These are phyloP conservation scores for Drosophila sulfurigaster DNA, from an alignment of 1,140 invertebrate species.

Conservation along the genomic window DNA sequence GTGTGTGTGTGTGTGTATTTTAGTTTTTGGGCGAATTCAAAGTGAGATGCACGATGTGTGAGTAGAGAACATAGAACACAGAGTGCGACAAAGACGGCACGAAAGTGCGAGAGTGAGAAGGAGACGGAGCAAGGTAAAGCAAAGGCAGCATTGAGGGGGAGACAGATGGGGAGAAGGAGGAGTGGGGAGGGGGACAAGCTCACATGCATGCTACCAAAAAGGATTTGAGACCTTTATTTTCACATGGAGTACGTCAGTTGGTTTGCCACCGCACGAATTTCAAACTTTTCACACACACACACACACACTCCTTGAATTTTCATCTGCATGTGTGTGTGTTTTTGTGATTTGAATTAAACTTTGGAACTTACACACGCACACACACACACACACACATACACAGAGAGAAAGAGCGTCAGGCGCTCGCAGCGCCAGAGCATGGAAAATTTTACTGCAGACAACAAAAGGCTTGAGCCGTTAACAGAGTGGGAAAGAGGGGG, in stretches of 20 bases:
- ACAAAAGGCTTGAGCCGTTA: conserved; percentile 70
- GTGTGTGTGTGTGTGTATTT: conserved; percentile 47
- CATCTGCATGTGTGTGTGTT: conserved; percentile 69
- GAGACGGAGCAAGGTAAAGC: conserved; percentile 4
- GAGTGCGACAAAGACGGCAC: neutral
- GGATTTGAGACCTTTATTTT: conserved; percentile 81
- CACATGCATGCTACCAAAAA: conserved; percentile 55
- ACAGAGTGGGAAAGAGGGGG: conserved; percentile 4
- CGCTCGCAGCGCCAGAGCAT: conserved; percentile 46
- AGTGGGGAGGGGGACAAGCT: neutral
- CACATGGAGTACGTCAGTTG: conserved; percentile 66
- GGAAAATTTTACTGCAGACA: conserved; percentile 79
- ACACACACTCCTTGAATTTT: conserved; percentile 45
- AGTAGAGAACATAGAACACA: conserved; percentile 19
- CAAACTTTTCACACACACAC: conserved; percentile 74
- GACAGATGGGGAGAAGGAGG: neutral
- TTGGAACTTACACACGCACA: conserved; percentile 60
- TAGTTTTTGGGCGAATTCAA: conserved; percentile 63
- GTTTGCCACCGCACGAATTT: conserved; percentile 81
- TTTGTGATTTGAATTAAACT: conserved; percentile 83
- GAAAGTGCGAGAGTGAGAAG: neutral
- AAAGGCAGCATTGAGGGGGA: neutral
- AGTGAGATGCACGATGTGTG: conserved; percentile 22
- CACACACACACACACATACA: conserved; percentile 42
- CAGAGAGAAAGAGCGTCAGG: conserved; percentile 10